Percentiles rank a stretch among this genome's conserved stretches.
Evolutionary conservation across 2,797 vertebrate species (phyloP).

Genomic region (Gouania willdenowi): DNA sequence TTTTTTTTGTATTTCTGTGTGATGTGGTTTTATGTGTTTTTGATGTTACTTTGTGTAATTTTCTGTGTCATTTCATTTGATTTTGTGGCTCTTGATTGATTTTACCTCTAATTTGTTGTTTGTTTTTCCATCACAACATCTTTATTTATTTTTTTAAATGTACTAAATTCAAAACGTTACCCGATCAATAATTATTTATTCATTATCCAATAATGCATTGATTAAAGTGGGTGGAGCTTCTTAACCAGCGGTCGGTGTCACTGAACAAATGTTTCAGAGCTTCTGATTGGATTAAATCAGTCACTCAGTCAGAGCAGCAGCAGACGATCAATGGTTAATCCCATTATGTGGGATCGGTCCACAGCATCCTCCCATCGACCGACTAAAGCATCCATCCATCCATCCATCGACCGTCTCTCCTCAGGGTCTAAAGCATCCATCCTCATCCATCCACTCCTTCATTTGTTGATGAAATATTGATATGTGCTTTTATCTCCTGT

Average conservation of each 20-base stretch:
- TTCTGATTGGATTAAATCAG: conserved; percentile 75
- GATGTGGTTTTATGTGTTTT: no score
- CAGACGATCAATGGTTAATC: conserved; percentile 72
- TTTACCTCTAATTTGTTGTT: no score
- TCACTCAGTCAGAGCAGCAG: conserved; percentile 64
- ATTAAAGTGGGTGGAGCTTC: not conserved
- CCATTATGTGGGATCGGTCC: conserved; percentile 69
- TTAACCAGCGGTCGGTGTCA: conserved; percentile 62
- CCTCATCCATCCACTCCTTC: conserved; percentile 56
- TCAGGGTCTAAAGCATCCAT: conserved; percentile 52
- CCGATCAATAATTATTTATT: no score
- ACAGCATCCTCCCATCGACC: conserved; percentile 65
- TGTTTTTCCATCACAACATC: not conserved
- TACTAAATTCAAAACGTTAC: no score
- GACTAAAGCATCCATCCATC: conserved; percentile 42
- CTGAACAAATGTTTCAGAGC: conserved; percentile 80
- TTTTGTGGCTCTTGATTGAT: no score
- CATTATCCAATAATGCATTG: no score
- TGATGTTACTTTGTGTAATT: no score
- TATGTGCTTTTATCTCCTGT: conserved; percentile 67
- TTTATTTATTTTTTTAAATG: no score
- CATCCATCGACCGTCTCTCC: conserved; percentile 61
- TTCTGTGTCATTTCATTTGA: no score
- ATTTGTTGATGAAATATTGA: conserved; percentile 82
- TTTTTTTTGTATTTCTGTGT: no score